Evolutionary conservation across 2,113 vertebrate genomes (phyloP).

Genomic region (Oncorhynchus keta): DNA sequence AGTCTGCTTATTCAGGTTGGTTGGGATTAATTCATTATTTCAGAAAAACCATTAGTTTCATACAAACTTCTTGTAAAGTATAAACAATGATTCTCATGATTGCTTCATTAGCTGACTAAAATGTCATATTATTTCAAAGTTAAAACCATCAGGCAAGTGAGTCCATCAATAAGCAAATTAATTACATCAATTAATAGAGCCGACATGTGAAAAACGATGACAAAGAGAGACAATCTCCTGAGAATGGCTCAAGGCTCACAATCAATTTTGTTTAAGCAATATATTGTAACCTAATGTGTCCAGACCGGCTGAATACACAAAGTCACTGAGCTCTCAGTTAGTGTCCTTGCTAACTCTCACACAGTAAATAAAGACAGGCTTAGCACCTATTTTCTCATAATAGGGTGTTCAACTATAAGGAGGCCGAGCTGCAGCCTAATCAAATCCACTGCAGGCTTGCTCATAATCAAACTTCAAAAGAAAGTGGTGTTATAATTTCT

Average conservation of each 20-base stretch:
- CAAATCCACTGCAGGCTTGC: neutral
- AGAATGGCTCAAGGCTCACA: slow-evolving; percentile 19
- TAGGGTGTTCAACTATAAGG: neutral
- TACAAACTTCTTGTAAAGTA: slow-evolving; percentile 79
- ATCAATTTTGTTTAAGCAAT: neutral
- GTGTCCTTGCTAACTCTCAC: neutral
- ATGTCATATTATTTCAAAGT: slow-evolving; percentile 26
- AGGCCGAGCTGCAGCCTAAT: neutral
- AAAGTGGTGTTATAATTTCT: neutral
- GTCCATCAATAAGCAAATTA: slow-evolving; percentile 59
- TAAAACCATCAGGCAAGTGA: slow-evolving; percentile 39
- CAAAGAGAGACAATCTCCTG: slow-evolving; percentile 15
- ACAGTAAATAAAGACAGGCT: neutral
- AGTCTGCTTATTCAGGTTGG: slow-evolving; percentile 82
- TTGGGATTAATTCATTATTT: slow-evolving; percentile 81
- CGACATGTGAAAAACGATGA: slow-evolving; percentile 39
- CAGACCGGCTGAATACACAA: neutral
- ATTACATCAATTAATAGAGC: slow-evolving; percentile 50
- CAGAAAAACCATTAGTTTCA: slow-evolving; percentile 67
- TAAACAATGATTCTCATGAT: slow-evolving; percentile 79
- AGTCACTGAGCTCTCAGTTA: neutral
- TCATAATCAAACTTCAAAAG: slow-evolving; percentile 33
- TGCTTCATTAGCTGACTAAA: slow-evolving; percentile 80
- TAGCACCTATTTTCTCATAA: neutral
- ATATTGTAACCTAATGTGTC: slow-evolving; percentile 10